A percentile compares a stretch with the other conserved stretches of the same genome.
Conservation (phyloP, 2,113 vertebrate genomes). For the Podocnemis expansa region DNA sequence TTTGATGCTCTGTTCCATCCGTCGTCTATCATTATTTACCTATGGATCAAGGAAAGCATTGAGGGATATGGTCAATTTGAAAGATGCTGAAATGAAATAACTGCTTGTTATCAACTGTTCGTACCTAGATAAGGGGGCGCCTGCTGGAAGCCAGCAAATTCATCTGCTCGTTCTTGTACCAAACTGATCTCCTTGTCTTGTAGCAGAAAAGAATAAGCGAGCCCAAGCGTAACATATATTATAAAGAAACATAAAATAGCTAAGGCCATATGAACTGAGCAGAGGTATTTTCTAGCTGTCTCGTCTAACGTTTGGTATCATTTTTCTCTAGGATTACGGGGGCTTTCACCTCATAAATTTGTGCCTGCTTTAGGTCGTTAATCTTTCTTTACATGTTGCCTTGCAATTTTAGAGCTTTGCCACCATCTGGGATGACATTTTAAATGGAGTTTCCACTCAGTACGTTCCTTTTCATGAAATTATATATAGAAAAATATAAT, state of each 20-base stretch:
- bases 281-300: slow-evolving; percentile 74
- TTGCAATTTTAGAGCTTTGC: slow-evolving; percentile 73
- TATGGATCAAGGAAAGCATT: neutral
- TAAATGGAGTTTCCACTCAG: slow-evolving; percentile 76
- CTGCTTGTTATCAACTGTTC: neutral
- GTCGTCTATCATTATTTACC: neutral
- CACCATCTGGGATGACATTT: slow-evolving; percentile 75
- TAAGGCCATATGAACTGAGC: slow-evolving; percentile 62
- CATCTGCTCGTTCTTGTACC: neutral
- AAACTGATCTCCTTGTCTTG: neutral
- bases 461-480: slow-evolving; percentile 65
- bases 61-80: neutral
- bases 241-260: slow-evolving; percentile 52
- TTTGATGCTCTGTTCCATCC: rapidly evolving
- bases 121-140: neutral
- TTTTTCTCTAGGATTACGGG: slow-evolving; percentile 75
- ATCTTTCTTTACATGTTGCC: slow-evolving; percentile 75
- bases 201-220: slow-evolving; percentile 17
- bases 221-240: neutral
- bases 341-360: slow-evolving; percentile 78
- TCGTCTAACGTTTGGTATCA: slow-evolving; percentile 68
- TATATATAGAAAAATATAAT: slow-evolving; percentile 61
- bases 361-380: slow-evolving; percentile 72
- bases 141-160: slow-evolving; percentile 2
- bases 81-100: neutral